phyloP scores from a whole-genome alignment of 1,140 invertebrate species.

The Drosophila seguyi region DNA sequence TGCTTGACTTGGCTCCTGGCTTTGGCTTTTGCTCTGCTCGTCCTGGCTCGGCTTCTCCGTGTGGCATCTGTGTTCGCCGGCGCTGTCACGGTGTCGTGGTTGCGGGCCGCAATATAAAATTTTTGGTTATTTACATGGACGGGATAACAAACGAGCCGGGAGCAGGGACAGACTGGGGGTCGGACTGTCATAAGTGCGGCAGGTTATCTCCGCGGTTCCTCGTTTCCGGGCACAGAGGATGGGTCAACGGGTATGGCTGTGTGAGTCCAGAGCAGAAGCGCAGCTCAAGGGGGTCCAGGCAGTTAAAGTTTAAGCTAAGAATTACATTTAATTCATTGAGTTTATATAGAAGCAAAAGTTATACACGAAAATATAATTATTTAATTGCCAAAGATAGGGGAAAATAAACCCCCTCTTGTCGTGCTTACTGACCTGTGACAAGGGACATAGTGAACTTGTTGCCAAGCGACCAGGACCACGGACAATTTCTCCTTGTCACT shows the following conservation, averaged over 20 bases:
- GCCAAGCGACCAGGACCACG: constrained; percentile 39
- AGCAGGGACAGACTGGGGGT: not conserved
- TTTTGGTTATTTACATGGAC: constrained; percentile 71
- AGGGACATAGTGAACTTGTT: constrained; percentile 44
- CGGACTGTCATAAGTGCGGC: constrained; percentile 59
- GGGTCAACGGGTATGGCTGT: constrained; percentile 2
- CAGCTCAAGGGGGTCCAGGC: too few relatives aligned
- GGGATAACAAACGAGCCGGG: constrained; percentile 44
- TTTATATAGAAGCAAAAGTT: not conserved
- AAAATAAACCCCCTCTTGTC: not conserved
- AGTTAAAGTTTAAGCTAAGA: not conserved
- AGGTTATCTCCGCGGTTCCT: constrained; percentile 47
- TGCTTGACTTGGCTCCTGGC: constrained; percentile 44
- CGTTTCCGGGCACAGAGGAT: constrained; percentile 21
- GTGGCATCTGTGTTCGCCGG: constrained; percentile 57
- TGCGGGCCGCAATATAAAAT: constrained; percentile 69
- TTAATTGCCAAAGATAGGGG: not conserved
- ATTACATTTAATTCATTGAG: not conserved
- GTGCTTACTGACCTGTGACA: constrained; percentile 2
- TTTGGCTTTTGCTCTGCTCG: constrained; percentile 24
- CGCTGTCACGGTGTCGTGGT: constrained; percentile 76
- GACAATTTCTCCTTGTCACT: constrained; percentile 9
- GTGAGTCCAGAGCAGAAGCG: constrained; percentile 6
- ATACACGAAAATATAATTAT: not conserved
- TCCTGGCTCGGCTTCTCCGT: constrained; percentile 25